phyloP scores from a whole-genome alignment of 2,113 vertebrate genomes.

The Andinoacara biseriatus region DNA sequence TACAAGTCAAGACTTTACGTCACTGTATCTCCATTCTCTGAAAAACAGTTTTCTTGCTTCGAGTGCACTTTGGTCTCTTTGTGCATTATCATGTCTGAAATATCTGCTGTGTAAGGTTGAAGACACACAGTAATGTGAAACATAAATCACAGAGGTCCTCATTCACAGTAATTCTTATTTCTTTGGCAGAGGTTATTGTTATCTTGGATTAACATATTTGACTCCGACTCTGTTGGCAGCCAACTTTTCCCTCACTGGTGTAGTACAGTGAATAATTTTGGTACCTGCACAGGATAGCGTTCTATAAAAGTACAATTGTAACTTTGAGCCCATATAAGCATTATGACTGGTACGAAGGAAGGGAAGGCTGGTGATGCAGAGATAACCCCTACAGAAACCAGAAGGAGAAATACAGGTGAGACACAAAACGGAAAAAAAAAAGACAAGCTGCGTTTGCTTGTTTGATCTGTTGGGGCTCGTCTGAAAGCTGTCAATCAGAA shows the following conservation, averaged over 20 bases:
- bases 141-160: conserved; percentile 38
- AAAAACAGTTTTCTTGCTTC: conserved; percentile 12
- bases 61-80: conserved; percentile 3
- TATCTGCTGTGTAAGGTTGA: conserved; percentile 24
- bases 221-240: background rate
- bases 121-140: conserved; percentile 14
- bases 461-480: background rate
- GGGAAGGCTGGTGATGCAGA: background rate
- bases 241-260: background rate
- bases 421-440: background rate
- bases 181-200: conserved; percentile 37
- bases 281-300: conserved; percentile 22
- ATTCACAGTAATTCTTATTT: conserved; percentile 28
- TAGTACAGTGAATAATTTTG: conserved; percentile 21
- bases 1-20: background rate
- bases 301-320: conserved; percentile 32
- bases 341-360: conserved; percentile 25
- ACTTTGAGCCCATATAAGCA: conserved; percentile 26
- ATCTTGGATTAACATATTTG: conserved; percentile 35
- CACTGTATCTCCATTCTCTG: background rate
- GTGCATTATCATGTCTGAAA: conserved; percentile 22
- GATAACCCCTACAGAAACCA: background rate
- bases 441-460: background rate
- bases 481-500: background rate
- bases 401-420: background rate